These are phyloP conservation scores for Danio jaintianensis DNA, from an alignment of 2,797 vertebrate genomes.

Conservation along the genomic window DNA sequence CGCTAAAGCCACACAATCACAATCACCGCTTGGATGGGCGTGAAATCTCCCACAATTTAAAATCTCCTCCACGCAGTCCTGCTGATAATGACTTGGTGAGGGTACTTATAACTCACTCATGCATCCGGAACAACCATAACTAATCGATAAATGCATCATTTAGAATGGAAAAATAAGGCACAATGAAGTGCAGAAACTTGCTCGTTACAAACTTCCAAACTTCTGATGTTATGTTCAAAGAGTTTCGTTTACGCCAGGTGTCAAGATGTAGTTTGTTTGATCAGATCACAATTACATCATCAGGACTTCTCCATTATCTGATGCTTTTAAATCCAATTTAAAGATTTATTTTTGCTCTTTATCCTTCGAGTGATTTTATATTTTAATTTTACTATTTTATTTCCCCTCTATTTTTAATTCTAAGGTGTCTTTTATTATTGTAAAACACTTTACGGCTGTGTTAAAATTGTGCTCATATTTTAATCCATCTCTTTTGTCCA, in stretches of 20 bases:
- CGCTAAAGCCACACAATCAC: conserved; percentile 57
- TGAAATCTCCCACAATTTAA: conserved; percentile 65
- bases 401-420: no score
- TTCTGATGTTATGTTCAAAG: neutral
- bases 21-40: conserved; percentile 65
- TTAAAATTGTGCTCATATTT: no score
- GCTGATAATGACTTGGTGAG: conserved; percentile 59
- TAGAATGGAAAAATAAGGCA: conserved; percentile 40
- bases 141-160: conserved; percentile 60
- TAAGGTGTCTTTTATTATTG: no score
- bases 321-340: no score
- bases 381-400: no score
- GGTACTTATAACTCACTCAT: conserved; percentile 56
- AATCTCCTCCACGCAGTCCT: conserved; percentile 53
- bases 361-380: no score
- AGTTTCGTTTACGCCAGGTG: neutral
- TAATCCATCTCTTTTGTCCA: no score
- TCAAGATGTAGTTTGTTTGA: no score
- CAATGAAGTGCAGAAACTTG: conserved; percentile 8
- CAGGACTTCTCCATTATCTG: no score
- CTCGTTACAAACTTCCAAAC: neutral
- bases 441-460: no score
- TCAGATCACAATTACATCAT: no score
- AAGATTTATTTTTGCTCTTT: no score
- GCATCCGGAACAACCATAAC: conserved; percentile 49